phyloP scores from a whole-genome alignment of 2,888 invertebrate species.

The Saturnia japonica region DNA sequence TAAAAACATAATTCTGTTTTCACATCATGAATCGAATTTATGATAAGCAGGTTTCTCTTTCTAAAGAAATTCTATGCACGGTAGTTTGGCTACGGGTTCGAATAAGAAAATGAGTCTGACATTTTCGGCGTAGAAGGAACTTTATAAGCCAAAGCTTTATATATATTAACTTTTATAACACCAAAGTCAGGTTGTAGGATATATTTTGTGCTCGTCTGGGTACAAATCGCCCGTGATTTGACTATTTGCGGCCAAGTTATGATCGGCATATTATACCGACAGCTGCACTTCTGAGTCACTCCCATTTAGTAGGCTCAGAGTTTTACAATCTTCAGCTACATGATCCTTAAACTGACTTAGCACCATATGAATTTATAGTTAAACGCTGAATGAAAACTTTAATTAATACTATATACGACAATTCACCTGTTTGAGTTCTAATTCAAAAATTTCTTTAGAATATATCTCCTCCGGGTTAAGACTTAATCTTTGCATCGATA shows the following conservation, averaged over 20 bases:
- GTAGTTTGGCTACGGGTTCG: no score
- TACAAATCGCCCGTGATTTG: background rate
- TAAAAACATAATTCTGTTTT: no score
- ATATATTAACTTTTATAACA: no score
- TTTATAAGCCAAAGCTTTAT: no score
- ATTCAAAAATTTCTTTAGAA: constrained; percentile 48
- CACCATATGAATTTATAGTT: background rate
- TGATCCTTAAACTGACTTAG: background rate
- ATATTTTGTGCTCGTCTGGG: background rate
- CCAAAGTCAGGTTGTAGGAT: background rate
- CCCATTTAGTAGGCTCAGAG: background rate
- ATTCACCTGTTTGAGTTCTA: constrained; percentile 46
- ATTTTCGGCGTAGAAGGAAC: no score
- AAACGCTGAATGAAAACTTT: background rate
- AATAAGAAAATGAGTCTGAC: no score
- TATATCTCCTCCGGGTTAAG: constrained; percentile 44
- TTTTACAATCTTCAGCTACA: background rate
- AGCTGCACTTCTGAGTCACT: background rate
- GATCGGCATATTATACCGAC: background rate
- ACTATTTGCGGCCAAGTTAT: background rate
- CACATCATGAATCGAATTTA: no score
- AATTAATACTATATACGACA: background rate
- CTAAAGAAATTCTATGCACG: no score
- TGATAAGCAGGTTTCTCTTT: no score
- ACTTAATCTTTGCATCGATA: constrained; percentile 40